phyloP scores from a whole-genome alignment of 2,113 vertebrate species.

The Protobothrops flavoviridis region DNA sequence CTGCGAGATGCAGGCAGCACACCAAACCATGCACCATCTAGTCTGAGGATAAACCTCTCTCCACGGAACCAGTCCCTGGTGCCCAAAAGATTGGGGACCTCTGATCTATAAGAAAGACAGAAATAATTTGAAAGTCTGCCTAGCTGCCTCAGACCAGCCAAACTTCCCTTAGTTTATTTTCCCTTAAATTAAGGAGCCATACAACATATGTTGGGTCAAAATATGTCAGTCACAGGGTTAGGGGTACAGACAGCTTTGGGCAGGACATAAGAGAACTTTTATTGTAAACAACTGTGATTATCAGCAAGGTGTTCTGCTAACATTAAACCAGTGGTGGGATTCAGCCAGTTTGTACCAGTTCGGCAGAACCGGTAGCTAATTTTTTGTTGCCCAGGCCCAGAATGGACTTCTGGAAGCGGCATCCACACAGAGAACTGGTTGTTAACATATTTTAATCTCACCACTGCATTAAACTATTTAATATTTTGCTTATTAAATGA shows the following conservation, averaged over 20 bases:
- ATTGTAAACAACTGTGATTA: background rate
- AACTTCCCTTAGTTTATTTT: background rate
- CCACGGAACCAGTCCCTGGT: no score
- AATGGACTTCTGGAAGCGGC: no score
- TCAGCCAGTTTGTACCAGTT: no score
- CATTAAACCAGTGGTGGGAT: background rate
- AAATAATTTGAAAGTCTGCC: conserved; percentile 38
- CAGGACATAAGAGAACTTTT: background rate
- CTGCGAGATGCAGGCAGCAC: no score
- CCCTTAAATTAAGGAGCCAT: background rate
- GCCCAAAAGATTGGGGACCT: no score
- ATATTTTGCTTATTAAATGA: background rate
- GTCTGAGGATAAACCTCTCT: no score
- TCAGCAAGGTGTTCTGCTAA: background rate
- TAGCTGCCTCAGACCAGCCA: background rate
- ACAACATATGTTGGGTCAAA: background rate
- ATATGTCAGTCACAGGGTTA: background rate
- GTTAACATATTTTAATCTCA: no score
- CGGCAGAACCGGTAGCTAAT: no score
- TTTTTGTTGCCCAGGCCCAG: no score
- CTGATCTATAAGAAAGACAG: background rate
- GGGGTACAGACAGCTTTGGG: background rate
- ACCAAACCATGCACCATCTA: no score
- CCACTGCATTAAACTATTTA: background rate
- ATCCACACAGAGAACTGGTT: no score